Evolutionary conservation across 2,888 invertebrate genomes (phyloP).

Genomic region (Sepiola atlantica): DNA sequence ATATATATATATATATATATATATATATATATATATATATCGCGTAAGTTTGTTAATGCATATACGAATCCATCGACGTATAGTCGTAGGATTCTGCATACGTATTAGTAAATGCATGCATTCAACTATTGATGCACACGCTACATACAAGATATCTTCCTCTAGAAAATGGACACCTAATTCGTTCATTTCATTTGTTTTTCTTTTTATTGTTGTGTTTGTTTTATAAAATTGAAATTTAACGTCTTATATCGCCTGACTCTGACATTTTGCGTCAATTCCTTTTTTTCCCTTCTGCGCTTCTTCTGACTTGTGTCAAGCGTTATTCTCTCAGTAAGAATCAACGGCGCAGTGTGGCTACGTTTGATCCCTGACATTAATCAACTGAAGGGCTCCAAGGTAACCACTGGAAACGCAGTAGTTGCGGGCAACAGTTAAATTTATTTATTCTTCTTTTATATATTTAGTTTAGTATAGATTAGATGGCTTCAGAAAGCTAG

Average conservation of each 20-base stretch:
- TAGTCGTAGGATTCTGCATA: background rate
- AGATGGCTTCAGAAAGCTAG: background rate
- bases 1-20: background rate
- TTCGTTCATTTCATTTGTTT: background rate
- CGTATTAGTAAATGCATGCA: background rate
- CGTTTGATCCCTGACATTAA: conserved; percentile 32
- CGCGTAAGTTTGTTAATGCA: background rate
- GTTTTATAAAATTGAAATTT: background rate
- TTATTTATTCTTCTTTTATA: background rate
- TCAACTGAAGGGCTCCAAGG: background rate
- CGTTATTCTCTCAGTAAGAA: background rate
- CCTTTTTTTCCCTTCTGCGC: background rate
- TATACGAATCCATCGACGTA: background rate
- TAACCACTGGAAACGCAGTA: background rate
- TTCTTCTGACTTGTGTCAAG: background rate
- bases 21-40: background rate
- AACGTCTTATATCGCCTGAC: background rate
- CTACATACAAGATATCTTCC: background rate
- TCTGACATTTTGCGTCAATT: background rate
- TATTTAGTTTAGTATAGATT: background rate
- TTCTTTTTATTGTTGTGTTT: background rate
- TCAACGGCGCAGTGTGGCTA: background rate
- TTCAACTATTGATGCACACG: background rate
- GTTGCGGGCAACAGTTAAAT: background rate
- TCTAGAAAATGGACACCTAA: background rate